Evolutionary conservation across 64 coral and sea anemone species (phyloP).

Genomic region (Pachyseris speciosa): DNA sequence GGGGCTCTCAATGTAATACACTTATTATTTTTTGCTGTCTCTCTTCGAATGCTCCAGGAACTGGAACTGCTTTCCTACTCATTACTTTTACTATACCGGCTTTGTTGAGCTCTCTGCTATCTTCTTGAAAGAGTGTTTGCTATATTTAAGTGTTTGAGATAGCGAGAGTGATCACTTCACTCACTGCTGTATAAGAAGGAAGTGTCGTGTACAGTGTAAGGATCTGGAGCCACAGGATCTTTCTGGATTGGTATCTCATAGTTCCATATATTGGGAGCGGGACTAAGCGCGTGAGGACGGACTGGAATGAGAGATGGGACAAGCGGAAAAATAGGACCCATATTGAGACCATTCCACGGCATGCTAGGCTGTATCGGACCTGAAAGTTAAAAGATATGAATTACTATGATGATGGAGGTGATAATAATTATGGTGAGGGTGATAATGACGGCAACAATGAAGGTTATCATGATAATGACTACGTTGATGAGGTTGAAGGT

Average conservation of each 20-base stretch:
- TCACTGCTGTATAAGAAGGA: background rate
- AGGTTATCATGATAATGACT: too few relatives aligned
- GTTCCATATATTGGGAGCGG: background rate
- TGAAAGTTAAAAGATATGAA: background rate
- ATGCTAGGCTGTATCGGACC: background rate
- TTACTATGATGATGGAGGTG: too few relatives aligned
- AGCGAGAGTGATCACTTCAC: background rate
- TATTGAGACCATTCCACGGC: background rate
- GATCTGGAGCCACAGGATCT: slow-evolving; percentile 6
- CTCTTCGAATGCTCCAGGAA: too few relatives aligned
- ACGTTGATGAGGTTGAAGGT: too few relatives aligned
- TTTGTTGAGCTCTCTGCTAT: too few relatives aligned
- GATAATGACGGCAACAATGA: too few relatives aligned
- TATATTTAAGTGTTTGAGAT: background rate
- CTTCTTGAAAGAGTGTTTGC: too few relatives aligned
- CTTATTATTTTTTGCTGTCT: too few relatives aligned
- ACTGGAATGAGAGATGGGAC: background rate
- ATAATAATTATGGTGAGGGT: too few relatives aligned
- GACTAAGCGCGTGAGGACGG: background rate
- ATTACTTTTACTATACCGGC: too few relatives aligned
- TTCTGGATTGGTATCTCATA: background rate
- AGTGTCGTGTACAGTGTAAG: background rate
- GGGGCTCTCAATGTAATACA: too few relatives aligned
- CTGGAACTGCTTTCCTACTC: too few relatives aligned
- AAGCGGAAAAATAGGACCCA: background rate